A percentile compares a stretch with the other conserved stretches of the same genome.
Evolutionary conservation across 2,797 vertebrate species (phyloP).

Genomic region (Oreochromis mossambicus): DNA sequence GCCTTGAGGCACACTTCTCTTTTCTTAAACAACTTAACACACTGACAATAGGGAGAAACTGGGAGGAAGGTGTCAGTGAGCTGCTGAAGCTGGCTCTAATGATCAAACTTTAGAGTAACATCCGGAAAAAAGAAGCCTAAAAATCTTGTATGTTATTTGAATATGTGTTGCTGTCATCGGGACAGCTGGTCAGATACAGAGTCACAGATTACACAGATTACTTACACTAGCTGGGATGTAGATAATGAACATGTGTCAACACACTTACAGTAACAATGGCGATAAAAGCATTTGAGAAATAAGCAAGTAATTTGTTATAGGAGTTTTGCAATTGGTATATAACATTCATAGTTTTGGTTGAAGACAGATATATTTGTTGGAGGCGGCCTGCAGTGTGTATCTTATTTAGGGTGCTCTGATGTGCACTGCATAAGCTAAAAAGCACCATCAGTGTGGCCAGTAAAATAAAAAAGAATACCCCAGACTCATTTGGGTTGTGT

Average conservation of each 20-base stretch:
- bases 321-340: neutral
- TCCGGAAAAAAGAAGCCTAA: neutral
- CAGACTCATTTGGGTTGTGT: neutral
- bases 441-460: neutral
- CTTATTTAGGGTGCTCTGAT: neutral
- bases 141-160: neutral
- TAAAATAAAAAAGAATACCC: neutral
- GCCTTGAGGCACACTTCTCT: neutral
- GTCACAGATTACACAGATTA: neutral
- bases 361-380: neutral
- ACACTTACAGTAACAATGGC: neutral
- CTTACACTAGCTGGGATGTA: neutral
- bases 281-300: rapidly evolving
- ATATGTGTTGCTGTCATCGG: neutral
- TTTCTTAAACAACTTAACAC: neutral
- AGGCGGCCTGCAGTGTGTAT: neutral
- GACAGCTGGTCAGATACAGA: neutral
- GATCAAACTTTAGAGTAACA: neutral
- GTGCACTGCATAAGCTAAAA: neutral
- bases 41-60: neutral
- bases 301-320: neutral
- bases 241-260: neutral
- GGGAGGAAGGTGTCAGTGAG: neutral
- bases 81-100: neutral
- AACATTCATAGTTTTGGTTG: neutral